phyloP scores from a whole-genome alignment of 2,888 invertebrate species.

The Dicyrtoma fusca region DNA sequence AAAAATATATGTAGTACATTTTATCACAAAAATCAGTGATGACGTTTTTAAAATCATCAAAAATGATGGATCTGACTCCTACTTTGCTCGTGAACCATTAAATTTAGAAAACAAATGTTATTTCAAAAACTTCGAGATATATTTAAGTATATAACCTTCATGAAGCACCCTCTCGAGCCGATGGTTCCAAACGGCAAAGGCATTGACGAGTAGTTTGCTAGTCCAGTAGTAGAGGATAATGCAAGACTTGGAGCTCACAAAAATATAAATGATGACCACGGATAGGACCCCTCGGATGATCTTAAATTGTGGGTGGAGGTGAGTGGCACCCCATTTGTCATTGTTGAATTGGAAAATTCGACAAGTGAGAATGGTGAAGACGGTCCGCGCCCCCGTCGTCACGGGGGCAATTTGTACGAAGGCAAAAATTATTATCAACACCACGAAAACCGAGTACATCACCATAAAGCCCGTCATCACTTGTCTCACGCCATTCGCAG shows the following conservation, averaged over 20 bases:
- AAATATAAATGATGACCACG: slow-evolving; percentile 36
- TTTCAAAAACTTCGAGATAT: too few relatives aligned
- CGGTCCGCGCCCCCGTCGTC: slow-evolving; percentile 34
- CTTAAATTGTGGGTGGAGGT: background rate
- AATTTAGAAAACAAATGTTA: too few relatives aligned
- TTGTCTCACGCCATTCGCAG: slow-evolving; percentile 35
- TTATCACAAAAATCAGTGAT: background rate
- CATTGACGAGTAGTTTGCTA: slow-evolving; percentile 43
- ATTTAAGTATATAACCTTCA: too few relatives aligned
- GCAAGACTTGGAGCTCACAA: slow-evolving; percentile 47
- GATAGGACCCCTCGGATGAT: slow-evolving; percentile 12
- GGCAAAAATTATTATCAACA: slow-evolving; percentile 9
- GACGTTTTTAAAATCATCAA: background rate
- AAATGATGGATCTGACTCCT: background rate
- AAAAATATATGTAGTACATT: background rate
- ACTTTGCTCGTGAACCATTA: too few relatives aligned
- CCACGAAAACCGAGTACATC: slow-evolving; percentile 35
- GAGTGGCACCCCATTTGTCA: background rate
- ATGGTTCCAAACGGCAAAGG: slow-evolving; percentile 49
- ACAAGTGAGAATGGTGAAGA: slow-evolving; percentile 32
- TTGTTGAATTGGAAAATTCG: slow-evolving; percentile 29
- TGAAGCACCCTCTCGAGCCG: slow-evolving; percentile 47
- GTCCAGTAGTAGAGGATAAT: slow-evolving; percentile 48
- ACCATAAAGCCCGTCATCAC: slow-evolving; percentile 29
- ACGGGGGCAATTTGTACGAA: slow-evolving; percentile 37